Evolutionary conservation across 2,888 invertebrate species (phyloP), one percentile per base, ranked within the genome.

Genomic region (Euphydryas editha): DNA sequence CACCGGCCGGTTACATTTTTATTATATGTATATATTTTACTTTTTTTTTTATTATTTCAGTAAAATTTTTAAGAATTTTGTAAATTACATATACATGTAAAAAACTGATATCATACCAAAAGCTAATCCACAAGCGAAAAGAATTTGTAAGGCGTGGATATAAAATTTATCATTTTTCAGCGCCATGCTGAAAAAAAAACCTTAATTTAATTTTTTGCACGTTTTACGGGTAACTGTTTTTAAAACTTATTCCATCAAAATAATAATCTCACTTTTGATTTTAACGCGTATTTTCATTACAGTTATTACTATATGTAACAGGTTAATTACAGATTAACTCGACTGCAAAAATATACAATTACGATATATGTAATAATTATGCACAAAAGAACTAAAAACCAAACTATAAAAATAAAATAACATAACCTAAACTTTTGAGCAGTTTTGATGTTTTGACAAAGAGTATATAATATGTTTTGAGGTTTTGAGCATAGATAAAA

Each of bases 81-180:
- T n/a, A n/a, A 44, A 17, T 7, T 44, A 17, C 8, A 44, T 17
- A 17, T 5, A 44, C n/a, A 8, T n/a, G n/a, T 44, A 47, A 47
- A 10, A n/a, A 20, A 47, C 15, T 20, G 4, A 20, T 39, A 61
- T 75, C 83, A 78, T 70, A 85, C 87, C 87, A 42, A 77, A 57
- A 39, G 75, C 74, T 61, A 86, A 78, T 10, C 81, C 78, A 11
- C 69, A 59, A 3, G 78, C 78, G 71, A 86, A 81, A n/a, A 85
- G 39, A 46, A 81, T 70, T 62, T 85, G 82, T n/a, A 82, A 66
- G 2, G 71, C 36, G 60, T 80, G 83, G 7, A 80, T 72, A 46
- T 78, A 73, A 20, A 69, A 59, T 13, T 73, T 73, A 58, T 79
- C 74, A 72, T 81, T 78, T 36, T 75, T 76, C 24, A 59, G 56